Conservation (phyloP, 30 jellyfish, hydroid and myxozoan species). For the Hydractinia symbiolongicarpus region DNA sequence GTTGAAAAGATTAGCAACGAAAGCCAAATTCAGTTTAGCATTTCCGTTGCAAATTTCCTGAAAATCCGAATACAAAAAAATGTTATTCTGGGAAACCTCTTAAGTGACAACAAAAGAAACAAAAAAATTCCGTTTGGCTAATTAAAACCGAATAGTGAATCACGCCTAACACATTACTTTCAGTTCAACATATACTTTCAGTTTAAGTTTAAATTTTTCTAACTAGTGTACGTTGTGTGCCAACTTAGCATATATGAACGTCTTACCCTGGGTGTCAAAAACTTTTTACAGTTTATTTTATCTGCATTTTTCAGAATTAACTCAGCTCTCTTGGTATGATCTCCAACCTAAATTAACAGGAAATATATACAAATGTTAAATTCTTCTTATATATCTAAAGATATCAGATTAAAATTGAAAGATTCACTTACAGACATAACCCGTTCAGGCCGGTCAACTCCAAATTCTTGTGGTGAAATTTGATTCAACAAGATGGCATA, state of each 20-base stretch:
- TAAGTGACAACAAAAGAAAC: too few relatives aligned
- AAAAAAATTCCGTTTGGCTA: too few relatives aligned
- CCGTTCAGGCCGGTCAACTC: slow-evolving; percentile 87
- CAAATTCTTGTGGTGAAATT: slow-evolving; percentile 84
- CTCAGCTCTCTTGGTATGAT: slow-evolving; percentile 81
- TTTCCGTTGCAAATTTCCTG: slow-evolving; percentile 96
- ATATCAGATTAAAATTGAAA: background rate
- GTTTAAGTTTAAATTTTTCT: background rate
- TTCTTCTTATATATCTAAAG: background rate
- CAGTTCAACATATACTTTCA: background rate
- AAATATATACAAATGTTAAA: background rate
- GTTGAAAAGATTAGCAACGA: slow-evolving; percentile 94
- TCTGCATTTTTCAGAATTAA: slow-evolving; percentile 83
- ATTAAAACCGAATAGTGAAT: too few relatives aligned
- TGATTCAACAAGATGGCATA: slow-evolving; percentile 86
- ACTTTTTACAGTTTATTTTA: slow-evolving; percentile 81
- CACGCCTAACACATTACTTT: background rate
- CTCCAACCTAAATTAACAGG: slow-evolving; percentile 37
- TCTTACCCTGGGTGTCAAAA: slow-evolving; percentile 86
- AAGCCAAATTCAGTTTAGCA: slow-evolving; percentile 93
- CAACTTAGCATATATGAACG: background rate
- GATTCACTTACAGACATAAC: slow-evolving; percentile 33
- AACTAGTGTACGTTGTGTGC: background rate
- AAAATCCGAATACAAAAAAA: too few relatives aligned
- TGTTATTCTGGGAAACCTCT: too few relatives aligned